These are phyloP conservation scores for Pheosia gnoma DNA, from an alignment of 2,888 invertebrate species.

Conservation along the genomic window DNA sequence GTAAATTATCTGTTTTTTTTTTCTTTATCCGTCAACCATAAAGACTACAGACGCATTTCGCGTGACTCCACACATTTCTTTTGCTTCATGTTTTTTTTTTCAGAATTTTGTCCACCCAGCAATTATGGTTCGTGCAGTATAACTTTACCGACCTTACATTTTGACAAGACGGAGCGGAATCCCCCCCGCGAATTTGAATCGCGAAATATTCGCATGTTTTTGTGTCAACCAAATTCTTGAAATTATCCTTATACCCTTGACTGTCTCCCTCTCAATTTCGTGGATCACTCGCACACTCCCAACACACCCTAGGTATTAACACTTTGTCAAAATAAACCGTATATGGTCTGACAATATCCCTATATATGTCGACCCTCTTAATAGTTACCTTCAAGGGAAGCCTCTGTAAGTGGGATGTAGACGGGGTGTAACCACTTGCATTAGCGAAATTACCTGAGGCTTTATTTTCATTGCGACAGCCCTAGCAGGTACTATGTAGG, in stretches of 20 bases:
- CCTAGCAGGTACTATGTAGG: slow-evolving; percentile 55
- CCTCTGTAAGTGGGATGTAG: slow-evolving; percentile 76
- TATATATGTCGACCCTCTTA: slow-evolving; percentile 71
- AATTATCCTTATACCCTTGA: neutral
- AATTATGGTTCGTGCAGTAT: too few relatives aligned
- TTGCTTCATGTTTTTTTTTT: too few relatives aligned
- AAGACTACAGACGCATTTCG: too few relatives aligned
- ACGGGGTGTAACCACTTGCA: slow-evolving; percentile 82
- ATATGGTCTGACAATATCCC: slow-evolving; percentile 66
- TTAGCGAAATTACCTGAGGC: slow-evolving; percentile 82
- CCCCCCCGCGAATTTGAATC: too few relatives aligned
- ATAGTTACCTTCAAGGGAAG: slow-evolving; percentile 71
- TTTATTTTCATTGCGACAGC: slow-evolving; percentile 81
- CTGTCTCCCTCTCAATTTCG: slow-evolving; percentile 30
- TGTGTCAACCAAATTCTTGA: too few relatives aligned
- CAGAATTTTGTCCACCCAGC: too few relatives aligned
- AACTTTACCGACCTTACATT: too few relatives aligned
- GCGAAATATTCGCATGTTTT: too few relatives aligned
- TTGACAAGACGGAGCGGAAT: too few relatives aligned
- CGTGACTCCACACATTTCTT: too few relatives aligned
- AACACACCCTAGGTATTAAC: slow-evolving; percentile 60
- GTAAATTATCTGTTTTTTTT: slow-evolving; percentile 39
- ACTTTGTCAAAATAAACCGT: slow-evolving; percentile 71
- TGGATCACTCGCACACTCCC: slow-evolving; percentile 38
- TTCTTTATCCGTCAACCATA: neutral